phyloP scores from a whole-genome alignment of 2,888 invertebrate species.

The Melipona bicolor region DNA sequence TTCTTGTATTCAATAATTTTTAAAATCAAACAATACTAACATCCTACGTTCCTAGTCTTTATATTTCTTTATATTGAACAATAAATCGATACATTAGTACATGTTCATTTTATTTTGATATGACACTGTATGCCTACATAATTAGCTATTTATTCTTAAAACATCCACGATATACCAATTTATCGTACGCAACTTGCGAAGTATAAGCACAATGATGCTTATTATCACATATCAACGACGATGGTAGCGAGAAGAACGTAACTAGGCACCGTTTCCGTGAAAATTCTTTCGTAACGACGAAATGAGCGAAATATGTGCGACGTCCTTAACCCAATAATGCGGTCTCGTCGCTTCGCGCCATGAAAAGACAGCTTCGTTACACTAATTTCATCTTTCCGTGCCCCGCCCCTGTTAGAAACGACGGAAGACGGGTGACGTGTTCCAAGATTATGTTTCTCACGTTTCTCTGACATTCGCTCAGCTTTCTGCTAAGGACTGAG shows the following conservation, averaged over 20 bases:
- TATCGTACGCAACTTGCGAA: not conserved
- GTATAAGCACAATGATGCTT: not conserved
- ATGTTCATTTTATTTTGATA: too few relatives aligned
- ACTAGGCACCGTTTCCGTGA: constrained; percentile 22
- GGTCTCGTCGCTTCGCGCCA: constrained; percentile 52
- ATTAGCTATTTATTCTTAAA: not conserved
- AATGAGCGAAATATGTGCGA: constrained; percentile 49
- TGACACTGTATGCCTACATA: not conserved
- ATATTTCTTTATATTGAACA: too few relatives aligned
- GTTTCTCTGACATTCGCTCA: constrained; percentile 67
- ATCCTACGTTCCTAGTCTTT: too few relatives aligned
- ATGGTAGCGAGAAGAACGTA: not conserved
- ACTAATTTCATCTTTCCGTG: constrained; percentile 65
- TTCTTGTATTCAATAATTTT: too few relatives aligned
- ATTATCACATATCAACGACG: not conserved
- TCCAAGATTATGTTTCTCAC: constrained; percentile 65
- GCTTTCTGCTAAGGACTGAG: constrained; percentile 57
- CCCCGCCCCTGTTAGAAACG: constrained; percentile 51
- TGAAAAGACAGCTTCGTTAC: constrained; percentile 65
- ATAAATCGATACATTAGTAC: too few relatives aligned
- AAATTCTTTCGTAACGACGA: constrained; percentile 45
- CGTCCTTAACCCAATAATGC: constrained; percentile 68
- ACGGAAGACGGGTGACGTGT: constrained; percentile 67
- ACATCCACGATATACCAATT: not conserved
- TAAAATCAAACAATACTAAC: too few relatives aligned